Evolutionary conservation across 2,797 vertebrate species (phyloP).

Genomic region (Trachops cirrhosus): DNA sequence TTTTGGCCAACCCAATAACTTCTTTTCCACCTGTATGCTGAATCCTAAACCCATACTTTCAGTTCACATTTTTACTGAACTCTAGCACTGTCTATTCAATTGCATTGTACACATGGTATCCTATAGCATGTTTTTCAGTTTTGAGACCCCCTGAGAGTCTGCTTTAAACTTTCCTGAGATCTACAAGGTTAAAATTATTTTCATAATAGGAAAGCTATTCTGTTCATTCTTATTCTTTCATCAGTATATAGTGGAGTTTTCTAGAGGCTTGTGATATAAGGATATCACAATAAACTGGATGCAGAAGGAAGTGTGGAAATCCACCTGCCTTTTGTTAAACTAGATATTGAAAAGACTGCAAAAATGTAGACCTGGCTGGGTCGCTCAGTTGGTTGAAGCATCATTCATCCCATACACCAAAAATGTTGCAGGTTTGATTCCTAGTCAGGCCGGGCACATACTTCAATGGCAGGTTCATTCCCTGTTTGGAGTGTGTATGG

Average conservation of each 20-base stretch:
- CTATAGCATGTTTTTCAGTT: neutral
- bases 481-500: no score
- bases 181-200: neutral
- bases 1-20: neutral
- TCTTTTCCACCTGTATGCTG: neutral
- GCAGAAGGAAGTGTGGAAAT: neutral
- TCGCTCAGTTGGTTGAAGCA: no score
- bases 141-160: neutral
- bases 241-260: neutral
- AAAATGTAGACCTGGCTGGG: neutral
- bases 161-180: neutral
- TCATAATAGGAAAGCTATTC: neutral
- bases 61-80: neutral
- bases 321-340: neutral
- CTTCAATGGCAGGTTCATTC: no score
- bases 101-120: neutral
- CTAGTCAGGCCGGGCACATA: no score
- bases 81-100: neutral
- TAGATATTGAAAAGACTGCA: neutral
- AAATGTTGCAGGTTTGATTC: no score
- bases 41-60: slow-evolving; percentile 7
- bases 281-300: neutral
- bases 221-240: neutral
- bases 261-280: neutral
- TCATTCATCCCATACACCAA: no score